Evolutionary conservation across 2,113 vertebrate genomes (phyloP).

Genomic region (Tiliqua scincoides): DNA sequence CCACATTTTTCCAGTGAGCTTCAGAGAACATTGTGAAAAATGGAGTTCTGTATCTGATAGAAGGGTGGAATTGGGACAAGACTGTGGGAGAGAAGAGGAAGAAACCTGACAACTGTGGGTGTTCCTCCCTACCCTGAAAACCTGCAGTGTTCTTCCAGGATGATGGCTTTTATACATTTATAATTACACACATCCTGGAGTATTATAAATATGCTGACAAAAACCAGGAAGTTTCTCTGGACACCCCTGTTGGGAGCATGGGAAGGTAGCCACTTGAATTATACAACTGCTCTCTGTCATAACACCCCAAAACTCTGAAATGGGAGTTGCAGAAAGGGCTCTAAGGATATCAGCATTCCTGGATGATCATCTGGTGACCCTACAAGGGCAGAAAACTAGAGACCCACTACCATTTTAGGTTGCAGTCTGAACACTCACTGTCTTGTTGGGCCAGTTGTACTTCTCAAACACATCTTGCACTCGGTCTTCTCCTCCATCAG

Average conservation of each 20-base stretch:
- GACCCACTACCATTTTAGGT: not conserved
- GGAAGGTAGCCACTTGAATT: not conserved
- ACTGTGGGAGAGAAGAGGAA: not conserved
- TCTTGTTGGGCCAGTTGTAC: slow-evolving; percentile 99
- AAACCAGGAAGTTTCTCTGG: not conserved
- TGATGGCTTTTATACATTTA: not conserved
- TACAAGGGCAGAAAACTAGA: not conserved
- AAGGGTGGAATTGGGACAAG: not conserved
- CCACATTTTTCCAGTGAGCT: not conserved
- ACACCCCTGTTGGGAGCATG: not conserved
- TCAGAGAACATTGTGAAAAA: not conserved
- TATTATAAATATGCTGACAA: not conserved
- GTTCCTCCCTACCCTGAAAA: not conserved
- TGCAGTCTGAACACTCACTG: slow-evolving; percentile 78
- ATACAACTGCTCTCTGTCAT: not conserved
- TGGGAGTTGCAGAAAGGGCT: not conserved
- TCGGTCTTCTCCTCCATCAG: slow-evolving; percentile 94
- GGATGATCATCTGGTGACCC: too few species aligned
- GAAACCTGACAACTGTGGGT: not conserved
- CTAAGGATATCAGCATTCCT: not conserved
- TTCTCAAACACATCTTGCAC: slow-evolving; percentile 97
- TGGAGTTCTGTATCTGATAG: not conserved
- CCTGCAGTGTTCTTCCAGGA: not conserved
- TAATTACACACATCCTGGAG: not conserved
- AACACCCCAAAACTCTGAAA: not conserved